Base-by-base conservation (phyloP, 1,140 invertebrate genomes). In the Mesaphorura yosii region DNA sequence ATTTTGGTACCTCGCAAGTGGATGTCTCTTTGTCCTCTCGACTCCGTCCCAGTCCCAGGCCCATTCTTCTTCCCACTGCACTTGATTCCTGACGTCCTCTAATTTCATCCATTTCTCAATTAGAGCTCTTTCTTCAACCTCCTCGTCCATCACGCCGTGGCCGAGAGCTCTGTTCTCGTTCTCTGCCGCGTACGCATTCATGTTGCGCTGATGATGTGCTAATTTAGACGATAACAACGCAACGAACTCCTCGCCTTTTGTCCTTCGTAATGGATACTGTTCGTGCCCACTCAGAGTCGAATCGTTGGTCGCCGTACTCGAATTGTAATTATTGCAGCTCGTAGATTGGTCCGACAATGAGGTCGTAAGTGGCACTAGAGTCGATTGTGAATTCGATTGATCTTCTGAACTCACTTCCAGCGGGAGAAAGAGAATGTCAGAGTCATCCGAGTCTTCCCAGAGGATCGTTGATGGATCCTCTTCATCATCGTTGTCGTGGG, bases 31-130 rank as follows among this genome's bases (percentile, higher is more conserved):
- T 5, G 50, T 51, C 12, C 53, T 20, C 23, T 55, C 45, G 0
- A 57, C 48, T 1, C 53, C 60, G 28, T 58, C 60, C 60, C 60
- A 62, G 31, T 62, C 60, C 59, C 59, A 62, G 31, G 59, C 56
- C 56, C 56, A 62, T 51, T 58, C 53, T 19, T 62, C 60, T 22
- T 53, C 55, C 52, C 51, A 57, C 23, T 61, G 51, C 14, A 55
- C 52, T 39, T 61, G 51, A 28, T 55, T 57, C 28, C 58, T 23
- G 14, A 53, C 58, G 26, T 58, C 59, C 29, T 62, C 60, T 29
- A 62, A 52, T 39, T 54, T 51, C 55, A 62, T 62, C 60, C 60
- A 62, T 53, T 62, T 62, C 51, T 62, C 60, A 56, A 62, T 62
- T 22, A 62, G 49, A 2, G 49, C 53, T 31, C 48, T 22, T 20